Base-by-base conservation (phyloP, 2,888 invertebrate genomes). In the Argyra leucocephala region DNA sequence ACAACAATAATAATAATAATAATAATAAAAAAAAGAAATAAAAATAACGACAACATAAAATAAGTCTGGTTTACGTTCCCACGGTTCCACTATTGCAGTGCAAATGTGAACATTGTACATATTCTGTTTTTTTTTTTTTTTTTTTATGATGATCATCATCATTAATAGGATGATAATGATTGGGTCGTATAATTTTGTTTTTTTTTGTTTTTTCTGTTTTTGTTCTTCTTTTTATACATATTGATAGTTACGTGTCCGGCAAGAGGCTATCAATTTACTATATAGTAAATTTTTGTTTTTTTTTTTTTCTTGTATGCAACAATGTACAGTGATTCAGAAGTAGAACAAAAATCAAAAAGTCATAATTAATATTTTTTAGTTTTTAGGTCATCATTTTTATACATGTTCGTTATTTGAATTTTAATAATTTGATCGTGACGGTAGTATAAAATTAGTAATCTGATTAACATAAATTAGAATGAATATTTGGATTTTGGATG, bases 241-340 rank as follows among this genome's bases (percentile, higher is more conserved):
- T 48, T 48, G n/a, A 48, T 48, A 18, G 48, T 48, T 48, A 48
- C 48, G 48, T 48, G 48, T 48, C 48, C 48, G 48, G 48, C 48
- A 48, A 48, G 48, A 48, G 48, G 48, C 18, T 5, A n/a, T n/a
- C n/a, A n/a, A n/a, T 48, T 15, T 48, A 48, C 48, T 5, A 48
- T 48, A 18, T 48, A 48, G 5, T 5, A 48, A 3, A 48, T 18
- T 48, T 48, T 48, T 48, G 6, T 48, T 48, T n/a, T 48, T 2
- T 15, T 48, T 48, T 48, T 6, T n/a, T n/a, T n/a, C 15, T 48
- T 48, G 48, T 48, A 48, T 48, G n/a, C n/a, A 48, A 18, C 48
- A 48, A 31, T 31, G 10, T 31, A 7, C 31, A 31, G n/a, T n/a
- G n/a, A n/a, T n/a, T n/a, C n/a, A n/a, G n/a, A n/a, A n/a, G n/a